Base-by-base conservation (phyloP, 2,113 vertebrate genomes). In the Capricornis sumatraensis region DNA sequence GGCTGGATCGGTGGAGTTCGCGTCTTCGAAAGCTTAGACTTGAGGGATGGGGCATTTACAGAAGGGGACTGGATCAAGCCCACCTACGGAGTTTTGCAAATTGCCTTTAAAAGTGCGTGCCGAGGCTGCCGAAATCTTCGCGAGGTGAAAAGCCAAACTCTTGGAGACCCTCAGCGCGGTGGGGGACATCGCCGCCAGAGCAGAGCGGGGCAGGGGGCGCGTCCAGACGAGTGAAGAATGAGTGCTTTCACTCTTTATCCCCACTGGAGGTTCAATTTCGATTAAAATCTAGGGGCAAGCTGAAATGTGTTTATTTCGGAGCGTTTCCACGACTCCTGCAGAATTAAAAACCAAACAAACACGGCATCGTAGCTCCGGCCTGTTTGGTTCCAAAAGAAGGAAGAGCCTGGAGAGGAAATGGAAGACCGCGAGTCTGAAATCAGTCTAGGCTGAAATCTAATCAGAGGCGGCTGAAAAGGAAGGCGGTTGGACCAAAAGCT, bases 101-200 rank as follows among this genome's bases (percentile, higher is more conserved):
- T 28, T 93, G 86, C 55, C 43, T 58, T 83, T 89, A 15, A 64
- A 97, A 82, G 40, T 14, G 47, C 30, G 17, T 90, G 27, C n/a
- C 0, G n/a, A 47, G 8, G 82, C 36, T 28, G 58, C 87, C 11
- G 0, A 25, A 45, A 82, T 76, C 47, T 55, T 13, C 28, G 2
- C 2, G 2, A 4, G n/a, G 30, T 25, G 81, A 91, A 53, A 58
- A 84, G 36, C n/a, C 40, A 21, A 82, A 89, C 55, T 50, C 90
- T 76, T 19, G 79, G 57, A 79, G 47, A 40, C n/a, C 5, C 5
- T 17, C 23, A 3, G 25, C 0, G 0, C 7, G 16, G 28, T 15
- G 17, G 60, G 67, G 47, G 3, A 30, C 91, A 0, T 7, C 0
- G 21, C 12, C 6, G 30, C 0, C 28, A 15, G 16, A 9, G 27